Evolutionary conservation across 2,888 invertebrate species (phyloP), one percentile per base, ranked within the genome.

Genomic region (Orthosia incerta): DNA sequence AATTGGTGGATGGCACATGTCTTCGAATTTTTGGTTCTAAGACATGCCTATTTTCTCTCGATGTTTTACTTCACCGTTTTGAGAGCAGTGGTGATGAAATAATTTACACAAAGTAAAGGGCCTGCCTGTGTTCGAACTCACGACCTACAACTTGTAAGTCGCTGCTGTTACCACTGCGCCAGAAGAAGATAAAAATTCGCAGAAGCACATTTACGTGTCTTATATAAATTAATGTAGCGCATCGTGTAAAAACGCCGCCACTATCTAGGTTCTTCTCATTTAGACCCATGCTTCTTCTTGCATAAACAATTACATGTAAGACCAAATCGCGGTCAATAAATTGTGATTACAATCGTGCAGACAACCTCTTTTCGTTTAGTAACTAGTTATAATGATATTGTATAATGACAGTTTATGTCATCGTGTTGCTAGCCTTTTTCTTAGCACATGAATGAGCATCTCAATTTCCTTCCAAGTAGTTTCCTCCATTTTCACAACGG

Each of bases 361-460:
- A 39, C 68, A 74, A 81, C 67, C 68, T 79, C 73, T 76, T 85
- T 74, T 67, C 31, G 61, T 31, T 70, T 68, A 67, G 64, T 60
- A 67, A 76, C 64, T 59, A 53, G 50, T 71, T 70, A 62, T 63
- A 74, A 78, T 77, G 39, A 75, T 63, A 82, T 85, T 84, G 71
- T 82, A 74, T 82, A 83, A 76, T 71, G 45, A 68, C 60, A 67
- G 74, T 77, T 74, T 78, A 73, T 81, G 80, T 79, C 75, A 72
- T 67, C 57, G 45, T 64, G 46, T 79, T 56, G 57, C 60, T 71
- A 62, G 18, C 56, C 16, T 57, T 62, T 83, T 59, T 39, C 76
- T 45, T 31, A 11, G 60, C 20, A 67, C 53, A n/a, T 56, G 31
- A 67, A 50, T 39, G n/a, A 45, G n/a, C 26, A 45, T 64, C 45